Evolutionary conservation across 2,888 invertebrate genomes (phyloP).

Genomic region (Drosophila anceps): DNA sequence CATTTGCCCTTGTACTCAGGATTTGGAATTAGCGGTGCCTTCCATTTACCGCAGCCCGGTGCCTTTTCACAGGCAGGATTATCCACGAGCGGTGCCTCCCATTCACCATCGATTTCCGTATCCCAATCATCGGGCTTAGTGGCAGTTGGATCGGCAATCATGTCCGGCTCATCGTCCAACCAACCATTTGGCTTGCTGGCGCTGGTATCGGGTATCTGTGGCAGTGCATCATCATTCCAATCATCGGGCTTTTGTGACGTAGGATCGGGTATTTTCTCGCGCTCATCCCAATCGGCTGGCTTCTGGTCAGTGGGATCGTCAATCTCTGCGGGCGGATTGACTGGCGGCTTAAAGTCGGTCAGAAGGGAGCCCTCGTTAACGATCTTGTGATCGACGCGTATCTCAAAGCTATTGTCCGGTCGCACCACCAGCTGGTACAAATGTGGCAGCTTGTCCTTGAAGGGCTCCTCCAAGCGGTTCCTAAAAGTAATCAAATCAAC

Average conservation of each 20-base stretch:
- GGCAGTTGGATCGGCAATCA: constrained; percentile 94
- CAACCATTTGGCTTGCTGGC: constrained; percentile 95
- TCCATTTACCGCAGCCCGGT: constrained; percentile 97
- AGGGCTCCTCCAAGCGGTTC: constrained; percentile 92
- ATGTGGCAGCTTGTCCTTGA: constrained; percentile 97
- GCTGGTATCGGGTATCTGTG: constrained; percentile 93
- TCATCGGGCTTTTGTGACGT: constrained; percentile 96
- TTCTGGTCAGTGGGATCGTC: constrained; percentile 94
- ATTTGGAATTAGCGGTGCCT: constrained; percentile 93
- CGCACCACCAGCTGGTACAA: constrained; percentile 92
- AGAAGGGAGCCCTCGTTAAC: constrained; percentile 94
- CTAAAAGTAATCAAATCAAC: constrained; percentile 78
- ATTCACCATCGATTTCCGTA: constrained; percentile 98
- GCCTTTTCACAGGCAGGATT: constrained; percentile 93
- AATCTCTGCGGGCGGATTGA: constrained; percentile 97
- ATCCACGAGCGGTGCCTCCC: constrained; percentile 97
- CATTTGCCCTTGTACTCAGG: constrained; percentile 97
- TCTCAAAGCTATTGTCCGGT: constrained; percentile 92
- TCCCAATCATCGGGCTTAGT: constrained; percentile 98
- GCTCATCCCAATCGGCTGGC: constrained; percentile 98
- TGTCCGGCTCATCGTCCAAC: constrained; percentile 95
- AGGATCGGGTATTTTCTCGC: constrained; percentile 95
- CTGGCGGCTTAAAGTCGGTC: constrained; percentile 95
- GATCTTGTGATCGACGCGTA: constrained; percentile 93
- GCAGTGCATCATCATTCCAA: constrained; percentile 98